phyloP scores from a whole-genome alignment of 2,797 vertebrate species.

The Tragopan temminckii region DNA sequence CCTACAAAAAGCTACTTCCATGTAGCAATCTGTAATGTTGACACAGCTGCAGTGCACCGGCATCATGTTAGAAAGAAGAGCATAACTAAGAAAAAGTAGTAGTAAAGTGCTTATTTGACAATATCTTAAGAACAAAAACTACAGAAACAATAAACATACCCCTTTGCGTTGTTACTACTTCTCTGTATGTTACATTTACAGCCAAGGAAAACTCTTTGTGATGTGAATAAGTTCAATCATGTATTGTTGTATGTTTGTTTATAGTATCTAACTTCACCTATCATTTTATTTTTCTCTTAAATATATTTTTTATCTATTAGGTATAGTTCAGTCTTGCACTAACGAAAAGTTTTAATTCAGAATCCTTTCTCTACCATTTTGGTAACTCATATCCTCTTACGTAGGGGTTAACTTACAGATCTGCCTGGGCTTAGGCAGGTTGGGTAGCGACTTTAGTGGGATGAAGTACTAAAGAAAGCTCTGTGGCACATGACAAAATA shows the following conservation, averaged over 20 bases:
- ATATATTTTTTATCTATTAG: background rate
- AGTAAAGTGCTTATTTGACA: background rate
- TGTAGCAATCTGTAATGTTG: background rate
- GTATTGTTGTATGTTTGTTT: background rate
- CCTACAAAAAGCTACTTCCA: background rate
- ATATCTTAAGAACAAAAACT: background rate
- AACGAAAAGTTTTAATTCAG: background rate
- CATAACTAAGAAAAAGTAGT: background rate
- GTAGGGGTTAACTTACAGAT: background rate
- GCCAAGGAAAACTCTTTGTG: background rate
- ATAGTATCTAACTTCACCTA: background rate
- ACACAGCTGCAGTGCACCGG: background rate
- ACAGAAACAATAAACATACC: background rate
- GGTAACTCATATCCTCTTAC: background rate
- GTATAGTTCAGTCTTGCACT: background rate
- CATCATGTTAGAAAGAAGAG: background rate
- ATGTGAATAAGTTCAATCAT: fast-evolving
- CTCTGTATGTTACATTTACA: background rate
- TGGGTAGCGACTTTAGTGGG: background rate
- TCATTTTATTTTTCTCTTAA: background rate
- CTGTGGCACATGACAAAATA: background rate
- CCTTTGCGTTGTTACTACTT: background rate
- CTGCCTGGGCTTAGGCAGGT: background rate
- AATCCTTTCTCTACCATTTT: background rate
- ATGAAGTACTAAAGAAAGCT: background rate